These are phyloP conservation scores for Rhea pennata DNA, from an alignment of 2,113 vertebrate species.

Conservation along the genomic window DNA sequence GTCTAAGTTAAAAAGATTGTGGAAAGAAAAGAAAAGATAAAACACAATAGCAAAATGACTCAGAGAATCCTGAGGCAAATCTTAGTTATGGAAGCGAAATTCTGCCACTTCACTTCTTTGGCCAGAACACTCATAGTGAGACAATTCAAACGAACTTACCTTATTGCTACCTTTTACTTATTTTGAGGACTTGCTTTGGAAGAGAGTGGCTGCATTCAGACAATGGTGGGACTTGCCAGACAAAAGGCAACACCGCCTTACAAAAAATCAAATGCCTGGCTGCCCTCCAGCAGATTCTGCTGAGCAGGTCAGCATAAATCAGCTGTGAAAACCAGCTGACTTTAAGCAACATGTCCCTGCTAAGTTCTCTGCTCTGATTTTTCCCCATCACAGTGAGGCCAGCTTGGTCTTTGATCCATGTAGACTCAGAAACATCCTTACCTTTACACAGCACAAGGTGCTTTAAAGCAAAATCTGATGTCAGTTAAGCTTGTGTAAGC, in stretches of 20 bases:
- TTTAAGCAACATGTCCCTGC: background rate
- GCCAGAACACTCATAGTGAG: background rate
- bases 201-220: background rate
- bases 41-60: background rate
- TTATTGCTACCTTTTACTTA: background rate
- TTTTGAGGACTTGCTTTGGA: background rate
- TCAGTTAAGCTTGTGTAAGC: background rate
- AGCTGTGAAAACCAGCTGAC: background rate
- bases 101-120: background rate
- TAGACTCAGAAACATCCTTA: background rate
- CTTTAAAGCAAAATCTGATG: background rate
- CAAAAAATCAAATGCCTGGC: background rate
- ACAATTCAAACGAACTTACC: background rate
- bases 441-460: fast-evolving
- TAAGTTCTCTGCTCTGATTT: background rate
- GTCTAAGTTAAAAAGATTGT: background rate
- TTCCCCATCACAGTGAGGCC: fast-evolving
- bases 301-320: background rate
- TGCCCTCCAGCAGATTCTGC: background rate
- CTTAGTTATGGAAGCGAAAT: background rate
- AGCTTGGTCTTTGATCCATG: background rate
- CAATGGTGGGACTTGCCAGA: background rate
- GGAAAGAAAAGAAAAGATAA: background rate
- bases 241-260: background rate
- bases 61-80: background rate